Conservation (phyloP, 2,113 vertebrate species). For the Archocentrus centrarchus region DNA sequence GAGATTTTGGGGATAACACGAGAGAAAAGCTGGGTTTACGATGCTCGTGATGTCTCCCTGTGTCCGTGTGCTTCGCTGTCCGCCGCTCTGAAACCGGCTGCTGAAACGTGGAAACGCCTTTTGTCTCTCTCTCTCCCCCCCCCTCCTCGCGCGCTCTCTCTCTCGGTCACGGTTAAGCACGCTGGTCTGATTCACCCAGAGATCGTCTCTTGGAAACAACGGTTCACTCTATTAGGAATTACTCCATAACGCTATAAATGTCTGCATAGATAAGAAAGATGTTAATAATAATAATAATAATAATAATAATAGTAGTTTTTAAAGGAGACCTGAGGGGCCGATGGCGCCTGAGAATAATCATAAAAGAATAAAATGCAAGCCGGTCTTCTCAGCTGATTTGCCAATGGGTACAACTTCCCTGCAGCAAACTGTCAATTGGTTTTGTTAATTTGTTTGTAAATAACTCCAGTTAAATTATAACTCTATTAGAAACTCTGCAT, state of each 20-base stretch:
- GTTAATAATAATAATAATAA: background rate
- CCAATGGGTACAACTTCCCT: background rate
- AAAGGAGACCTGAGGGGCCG: no score
- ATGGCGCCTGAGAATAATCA: no score
- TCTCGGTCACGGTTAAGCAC: constrained; percentile 49
- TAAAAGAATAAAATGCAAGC: no score
- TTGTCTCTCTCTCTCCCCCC: constrained; percentile 53
- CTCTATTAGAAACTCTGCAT: no score
- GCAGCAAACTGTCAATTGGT: background rate
- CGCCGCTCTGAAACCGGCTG: constrained; percentile 67
- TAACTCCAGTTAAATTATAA: no score
- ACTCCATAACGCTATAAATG: background rate
- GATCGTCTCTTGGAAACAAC: constrained; percentile 40
- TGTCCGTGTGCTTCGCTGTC: constrained; percentile 2
- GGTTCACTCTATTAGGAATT: constrained; percentile 10
- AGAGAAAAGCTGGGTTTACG: background rate
- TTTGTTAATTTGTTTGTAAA: no score
- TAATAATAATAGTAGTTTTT: background rate
- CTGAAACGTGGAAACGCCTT: constrained; percentile 79
- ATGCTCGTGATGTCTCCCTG: constrained; percentile 35
- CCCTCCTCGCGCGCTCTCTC: constrained; percentile 25
- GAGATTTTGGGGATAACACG: background rate
- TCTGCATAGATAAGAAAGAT: background rate
- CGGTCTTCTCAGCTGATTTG: no score
- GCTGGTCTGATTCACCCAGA: constrained; percentile 57